phyloP scores from a whole-genome alignment of 2,888 invertebrate genomes.

The Chrysopilus asiliformis region DNA sequence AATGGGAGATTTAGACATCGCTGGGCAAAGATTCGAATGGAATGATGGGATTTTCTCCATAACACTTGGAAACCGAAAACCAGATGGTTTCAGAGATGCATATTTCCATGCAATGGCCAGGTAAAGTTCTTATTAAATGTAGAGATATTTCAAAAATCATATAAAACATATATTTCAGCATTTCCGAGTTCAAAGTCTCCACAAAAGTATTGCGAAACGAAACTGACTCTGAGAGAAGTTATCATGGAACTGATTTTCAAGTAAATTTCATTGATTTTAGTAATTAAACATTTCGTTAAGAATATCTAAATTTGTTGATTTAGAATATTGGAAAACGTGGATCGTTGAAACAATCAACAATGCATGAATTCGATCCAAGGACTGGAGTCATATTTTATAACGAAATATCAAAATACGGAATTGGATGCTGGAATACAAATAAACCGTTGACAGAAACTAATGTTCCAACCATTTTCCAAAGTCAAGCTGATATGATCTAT shows the following conservation, averaged over 20 bases:
- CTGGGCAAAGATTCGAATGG: conserved; percentile 61
- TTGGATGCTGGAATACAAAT: conserved; percentile 62
- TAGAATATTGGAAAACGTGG: conserved; percentile 53
- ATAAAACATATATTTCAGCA: conserved; percentile 31
- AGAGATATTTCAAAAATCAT: not conserved
- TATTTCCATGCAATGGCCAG: conserved; percentile 66
- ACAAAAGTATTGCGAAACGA: conserved; percentile 46
- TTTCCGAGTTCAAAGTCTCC: conserved; percentile 55
- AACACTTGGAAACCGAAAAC: conserved; percentile 41
- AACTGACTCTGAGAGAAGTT: conserved; percentile 38
- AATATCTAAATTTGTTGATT: conserved; percentile 11
- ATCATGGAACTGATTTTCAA: conserved; percentile 42
- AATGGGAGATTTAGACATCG: conserved; percentile 50
- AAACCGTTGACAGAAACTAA: conserved; percentile 38
- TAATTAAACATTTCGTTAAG: not conserved
- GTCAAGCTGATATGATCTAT: conserved; percentile 51
- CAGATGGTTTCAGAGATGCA: conserved; percentile 45
- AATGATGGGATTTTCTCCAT: conserved; percentile 67
- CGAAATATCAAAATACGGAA: conserved; percentile 53
- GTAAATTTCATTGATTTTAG: not conserved
- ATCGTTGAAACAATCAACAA: conserved; percentile 48
- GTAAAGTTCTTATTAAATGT: conserved; percentile 8
- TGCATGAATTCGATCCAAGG: conserved; percentile 48
- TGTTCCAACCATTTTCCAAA: conserved; percentile 44
- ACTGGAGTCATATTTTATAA: conserved; percentile 54